Evolutionary conservation across 2,797 vertebrate species (phyloP), one percentile per base, ranked within the genome.

Genomic region (Chaenodraco wilsoni): DNA sequence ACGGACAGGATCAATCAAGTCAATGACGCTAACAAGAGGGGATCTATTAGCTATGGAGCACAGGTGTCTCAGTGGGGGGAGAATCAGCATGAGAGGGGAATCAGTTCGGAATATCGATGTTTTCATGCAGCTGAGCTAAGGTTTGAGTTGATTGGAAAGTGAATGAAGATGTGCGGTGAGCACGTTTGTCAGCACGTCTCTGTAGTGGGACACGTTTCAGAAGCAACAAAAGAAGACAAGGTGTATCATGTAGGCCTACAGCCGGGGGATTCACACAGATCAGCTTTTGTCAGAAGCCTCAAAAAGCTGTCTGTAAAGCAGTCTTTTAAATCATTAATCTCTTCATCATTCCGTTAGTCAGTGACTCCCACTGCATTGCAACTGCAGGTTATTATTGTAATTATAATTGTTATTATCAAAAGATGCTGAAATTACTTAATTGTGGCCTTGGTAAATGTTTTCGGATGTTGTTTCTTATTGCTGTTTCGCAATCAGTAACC

Each of bases 81-180:
- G 48, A 41, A 31, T 71, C 46, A n/a, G 27, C 56, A 37, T 62
- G 50, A 78, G 21, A 43, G 17, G 27, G 33, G 77, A 65, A 69
- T 56, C 1, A 50, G 52, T 64, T 52, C 37, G 50, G 67, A 65
- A 66, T 17, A 51, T 65, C 9, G 0, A 41, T 68, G 57, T 58
- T 73, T 76, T 68, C 49, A 72, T 56, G 44, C 55, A 48, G 62
- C 72, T 84, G 58, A 84, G 57, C 65, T 52, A 51, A 74, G 46
- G 72, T 62, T 65, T 58, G 44, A 51, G 52, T 54, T 78, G 84
- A 85, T 71, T 88, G 79, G 43, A 80, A 54, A 81, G 33, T 69
- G 65, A 74, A 78, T 69, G 60, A 41, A 40, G 43, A 72, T 31
- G 27, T 66, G 48, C 74, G 60, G 56, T 48, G 40, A 82, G 72